phyloP scores from a whole-genome alignment of 2,113 vertebrate species.

The Guaruba guarouba region DNA sequence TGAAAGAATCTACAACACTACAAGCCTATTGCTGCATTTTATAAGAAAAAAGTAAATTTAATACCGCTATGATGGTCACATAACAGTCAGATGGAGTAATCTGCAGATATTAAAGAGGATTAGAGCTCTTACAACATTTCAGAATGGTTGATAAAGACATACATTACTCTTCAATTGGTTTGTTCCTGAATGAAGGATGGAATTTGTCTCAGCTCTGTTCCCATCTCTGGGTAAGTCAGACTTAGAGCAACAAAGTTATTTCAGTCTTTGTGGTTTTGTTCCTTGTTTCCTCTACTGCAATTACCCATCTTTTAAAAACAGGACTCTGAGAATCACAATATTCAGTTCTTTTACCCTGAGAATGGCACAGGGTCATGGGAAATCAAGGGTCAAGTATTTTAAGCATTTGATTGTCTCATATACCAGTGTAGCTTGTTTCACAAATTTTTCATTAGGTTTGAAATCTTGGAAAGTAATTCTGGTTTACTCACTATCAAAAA shows the following conservation, averaged over 20 bases:
- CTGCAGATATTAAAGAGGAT: not conserved
- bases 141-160: not conserved
- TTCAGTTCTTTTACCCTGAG: not conserved
- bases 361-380: not conserved
- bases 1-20: not conserved
- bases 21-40: not conserved
- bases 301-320: not conserved
- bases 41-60: not conserved
- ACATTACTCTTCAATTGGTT: accelerated
- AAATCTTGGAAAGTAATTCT: not conserved
- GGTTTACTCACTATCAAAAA: not conserved
- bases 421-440: not conserved
- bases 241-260: not conserved
- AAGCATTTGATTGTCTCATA: not conserved
- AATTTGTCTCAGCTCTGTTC: not conserved
- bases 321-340: not conserved
- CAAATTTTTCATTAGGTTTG: not conserved
- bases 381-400: not conserved
- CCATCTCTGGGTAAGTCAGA: not conserved
- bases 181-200: accelerated
- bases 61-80: not conserved
- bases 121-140: not conserved
- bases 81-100: not conserved
- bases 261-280: not conserved
- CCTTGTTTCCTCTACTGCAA: not conserved